Percentiles rank a stretch among this genome's conserved stretches.
Evolutionary conservation across 2,797 vertebrate genomes (phyloP).

Genomic region (Sylvia borin): DNA sequence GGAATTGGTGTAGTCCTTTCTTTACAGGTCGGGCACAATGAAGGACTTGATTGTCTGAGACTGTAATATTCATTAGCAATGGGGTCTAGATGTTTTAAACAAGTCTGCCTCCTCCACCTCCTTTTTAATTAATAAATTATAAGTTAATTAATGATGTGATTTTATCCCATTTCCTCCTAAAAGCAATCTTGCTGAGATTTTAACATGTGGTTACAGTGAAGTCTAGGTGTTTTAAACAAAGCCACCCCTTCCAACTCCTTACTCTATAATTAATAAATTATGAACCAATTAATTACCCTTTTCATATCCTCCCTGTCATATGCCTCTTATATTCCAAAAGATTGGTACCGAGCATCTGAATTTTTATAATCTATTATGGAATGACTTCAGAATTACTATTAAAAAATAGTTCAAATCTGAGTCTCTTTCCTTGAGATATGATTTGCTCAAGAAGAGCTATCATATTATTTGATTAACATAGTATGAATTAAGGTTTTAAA

Average conservation of each 20-base stretch:
- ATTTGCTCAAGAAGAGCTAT: not conserved
- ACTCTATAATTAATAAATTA: not conserved
- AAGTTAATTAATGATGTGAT: constrained; percentile 24
- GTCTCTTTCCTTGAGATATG: not conserved
- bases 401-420: not conserved
- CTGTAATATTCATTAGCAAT: not conserved
- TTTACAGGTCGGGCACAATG: not conserved
- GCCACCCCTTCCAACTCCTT: not conserved
- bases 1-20: not conserved
- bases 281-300: not conserved
- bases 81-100: not conserved
- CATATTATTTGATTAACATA: not conserved
- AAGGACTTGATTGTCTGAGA: not conserved
- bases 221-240: constrained; percentile 13
- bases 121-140: constrained; percentile 32
- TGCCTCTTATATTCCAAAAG: not conserved
- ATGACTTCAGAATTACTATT: not conserved
- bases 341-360: not conserved
- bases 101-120: not conserved
- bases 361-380: not conserved
- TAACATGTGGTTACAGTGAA: not conserved
- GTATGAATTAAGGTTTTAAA: not conserved
- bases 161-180: constrained; percentile 47
- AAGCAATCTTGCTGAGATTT: constrained; percentile 30
- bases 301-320: not conserved